Base-by-base conservation (phyloP, 2,797 vertebrate species). In the Yasuhikotakia modesta region DNA sequence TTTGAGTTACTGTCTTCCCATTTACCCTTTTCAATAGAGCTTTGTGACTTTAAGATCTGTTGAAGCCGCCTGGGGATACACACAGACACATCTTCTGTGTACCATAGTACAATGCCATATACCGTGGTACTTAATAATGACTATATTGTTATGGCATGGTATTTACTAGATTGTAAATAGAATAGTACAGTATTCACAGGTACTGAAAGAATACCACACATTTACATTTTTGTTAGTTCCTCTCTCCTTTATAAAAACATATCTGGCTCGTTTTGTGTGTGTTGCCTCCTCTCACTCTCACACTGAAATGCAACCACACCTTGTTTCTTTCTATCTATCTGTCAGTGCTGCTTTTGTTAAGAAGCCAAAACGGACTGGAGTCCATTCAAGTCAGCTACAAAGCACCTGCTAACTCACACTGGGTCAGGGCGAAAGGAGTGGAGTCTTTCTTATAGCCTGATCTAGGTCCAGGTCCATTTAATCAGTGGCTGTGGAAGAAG, bases 331-430 rank as follows among this genome's bases (percentile, higher is more conserved):
- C 85, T 88, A 89, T 86, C 72, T 85, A 84, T 87, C 82, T 85
- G 73, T 73, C 87, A 89, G 89, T 75, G 85, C 83, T 67, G 78
- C 76, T 83, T 90, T 90, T 90, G 88, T 90, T 80, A 75, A 69
- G 68, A 76, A 68, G 55, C 73, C 74, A 84, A 80, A 92, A 88
- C 86, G 83, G 86, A 22, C 60, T 76, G 81, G 69, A 35, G 73
- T 55, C 73, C 77, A 27, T 27, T 27, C 27, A 89, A 85, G 81
- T 87, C 82, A 50, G 79, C 75, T 78, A 77, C 53, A 52, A 78
- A 84, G 82, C 86, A 89, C 82, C 85, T 89, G 89, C 77, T 57
- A 52, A 80, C 79, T 81, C 22, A 76, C 61, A 16, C 68, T 71
- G 58, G 63, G 60, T 57, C 50, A 3, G 12, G 65, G 30, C 30